Conservation (phyloP, 2,888 invertebrate species). For the Blera fallax region DNA sequence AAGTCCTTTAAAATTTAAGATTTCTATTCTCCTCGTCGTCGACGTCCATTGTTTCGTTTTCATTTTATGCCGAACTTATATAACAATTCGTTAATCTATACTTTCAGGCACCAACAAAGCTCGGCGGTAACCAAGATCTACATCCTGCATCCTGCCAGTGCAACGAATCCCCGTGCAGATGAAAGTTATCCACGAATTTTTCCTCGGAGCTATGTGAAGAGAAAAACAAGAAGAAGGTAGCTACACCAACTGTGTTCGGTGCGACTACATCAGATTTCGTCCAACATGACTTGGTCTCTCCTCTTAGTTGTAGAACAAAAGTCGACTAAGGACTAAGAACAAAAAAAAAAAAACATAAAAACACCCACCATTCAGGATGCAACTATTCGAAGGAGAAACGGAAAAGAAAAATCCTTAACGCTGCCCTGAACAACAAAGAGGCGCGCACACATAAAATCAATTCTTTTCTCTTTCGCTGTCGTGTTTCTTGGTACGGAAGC, state of each 20-base stretch:
- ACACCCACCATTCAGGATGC: conserved; percentile 6
- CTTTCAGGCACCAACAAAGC: conserved; percentile 4
- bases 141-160: neutral
- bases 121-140: neutral
- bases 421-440: conserved; percentile 57
- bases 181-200: conserved; percentile 65
- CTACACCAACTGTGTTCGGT: neutral
- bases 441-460: conserved; percentile 55
- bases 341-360: neutral
- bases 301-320: conserved; percentile 29
- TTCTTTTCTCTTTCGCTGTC: conserved; percentile 18
- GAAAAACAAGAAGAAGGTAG: neutral
- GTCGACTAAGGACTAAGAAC: conserved; percentile 46
- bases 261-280: conserved; percentile 25
- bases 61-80: conserved; percentile 39
- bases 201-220: conserved; percentile 48
- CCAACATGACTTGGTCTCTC: conserved; percentile 33
- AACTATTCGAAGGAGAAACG: conserved; percentile 23
- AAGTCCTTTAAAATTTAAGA: conserved; percentile 52
- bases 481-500: conserved; percentile 26
- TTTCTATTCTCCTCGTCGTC: conserved; percentile 26
- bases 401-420: conserved; percentile 41
- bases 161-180: conserved; percentile 46
- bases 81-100: conserved; percentile 62
- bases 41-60: conserved; percentile 58